Evolutionary conservation across 2,113 vertebrate genomes (phyloP), one percentile per base, ranked within the genome.

Genomic region (Amphiprion percula): DNA sequence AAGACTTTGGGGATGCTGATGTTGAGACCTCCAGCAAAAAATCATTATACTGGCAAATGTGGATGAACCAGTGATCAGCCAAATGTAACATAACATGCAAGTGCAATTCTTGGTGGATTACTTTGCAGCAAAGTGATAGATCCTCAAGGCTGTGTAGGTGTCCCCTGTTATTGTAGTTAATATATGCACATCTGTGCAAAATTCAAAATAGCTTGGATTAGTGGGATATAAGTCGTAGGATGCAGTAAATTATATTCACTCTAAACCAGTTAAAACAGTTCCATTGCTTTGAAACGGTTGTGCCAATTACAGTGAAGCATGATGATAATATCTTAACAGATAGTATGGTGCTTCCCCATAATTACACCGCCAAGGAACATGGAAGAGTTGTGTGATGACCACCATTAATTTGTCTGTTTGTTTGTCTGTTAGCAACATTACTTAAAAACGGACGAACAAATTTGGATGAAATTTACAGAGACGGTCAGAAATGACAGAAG

Each of bases 1-100:
- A 33, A 24, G n/a, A 4, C 15, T 16, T n/a, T 17, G 10, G 17
- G n/a, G 10, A 16, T 21, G 24, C 47, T 53, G 6, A 0, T 0
- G 5, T 28, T 30, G 30, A 28, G 17, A 66, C 15, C 73, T 37
- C 26, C 16, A 47, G 23, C 44, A 28, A 46, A 53, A 4, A 59
- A 15, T 26, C 44, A 61, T 21, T 19, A 10, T 30, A 17, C 21
- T 76, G 24, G 15, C 33, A 41, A 26, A 68, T n/a, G 30, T 16
- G n/a, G 19, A n/a, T 0, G 8, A 26, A 41, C 8, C 4, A 11
- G 23, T 49, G 17, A 58, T 46, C 24, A 44, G 9, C 10, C 41
- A 2, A 17, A 47, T 41, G 17, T 61, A 16, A 37, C 28, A 10
- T n/a, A 66, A 47, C 2, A 47, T 62, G 24, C 15, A 68, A 47